Evolutionary conservation across 2,797 vertebrate genomes (phyloP).

Genomic region (Streptopelia turtur): DNA sequence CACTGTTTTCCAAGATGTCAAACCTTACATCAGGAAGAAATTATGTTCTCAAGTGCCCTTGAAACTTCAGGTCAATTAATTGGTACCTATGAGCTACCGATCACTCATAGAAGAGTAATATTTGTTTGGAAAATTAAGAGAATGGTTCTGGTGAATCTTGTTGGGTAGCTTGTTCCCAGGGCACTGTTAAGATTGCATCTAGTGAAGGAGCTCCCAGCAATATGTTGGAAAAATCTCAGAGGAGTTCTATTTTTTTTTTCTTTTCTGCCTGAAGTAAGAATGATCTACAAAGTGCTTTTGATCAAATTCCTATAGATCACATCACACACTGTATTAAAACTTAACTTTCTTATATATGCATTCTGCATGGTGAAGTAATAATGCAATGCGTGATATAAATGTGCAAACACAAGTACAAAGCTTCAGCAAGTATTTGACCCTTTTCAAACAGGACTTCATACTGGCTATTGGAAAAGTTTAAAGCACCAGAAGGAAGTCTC

Average conservation of each 20-base stretch:
- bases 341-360: not conserved
- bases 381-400: not conserved
- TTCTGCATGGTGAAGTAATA: not conserved
- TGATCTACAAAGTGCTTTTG: not conserved
- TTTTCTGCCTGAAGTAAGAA: not conserved
- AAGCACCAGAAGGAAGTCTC: not conserved
- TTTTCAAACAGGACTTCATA: not conserved
- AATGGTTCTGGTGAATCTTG: not conserved
- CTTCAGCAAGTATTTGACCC: not conserved
- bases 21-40: not conserved
- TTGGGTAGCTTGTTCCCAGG: not conserved
- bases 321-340: not conserved
- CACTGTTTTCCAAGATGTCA: not conserved
- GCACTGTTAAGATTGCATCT: not conserved
- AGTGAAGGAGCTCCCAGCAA: not conserved
- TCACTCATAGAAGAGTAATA: not conserved
- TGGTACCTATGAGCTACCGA: fast-evolving
- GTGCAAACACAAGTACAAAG: not conserved
- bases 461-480: not conserved
- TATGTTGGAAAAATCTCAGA: fast-evolving
- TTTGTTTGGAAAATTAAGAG: not conserved
- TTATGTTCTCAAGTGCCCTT: not conserved
- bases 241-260: not conserved
- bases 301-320: not conserved
- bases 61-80: not conserved